phyloP scores from a whole-genome alignment of 2,888 invertebrate genomes.

The Lasioglossum lativentre region DNA sequence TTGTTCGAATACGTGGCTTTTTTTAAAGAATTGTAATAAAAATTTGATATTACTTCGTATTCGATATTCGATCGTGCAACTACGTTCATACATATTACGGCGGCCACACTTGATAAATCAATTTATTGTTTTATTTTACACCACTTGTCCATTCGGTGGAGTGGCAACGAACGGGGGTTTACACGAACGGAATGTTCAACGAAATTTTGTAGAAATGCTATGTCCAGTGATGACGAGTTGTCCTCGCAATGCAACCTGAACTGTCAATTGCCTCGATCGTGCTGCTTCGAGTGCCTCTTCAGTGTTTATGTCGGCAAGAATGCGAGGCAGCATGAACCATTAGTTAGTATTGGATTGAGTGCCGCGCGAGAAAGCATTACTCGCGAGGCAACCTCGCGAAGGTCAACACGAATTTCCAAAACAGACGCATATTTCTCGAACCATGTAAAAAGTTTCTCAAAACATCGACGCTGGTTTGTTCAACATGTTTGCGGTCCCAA shows the following conservation, averaged over 20 bases:
- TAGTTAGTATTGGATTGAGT: no score
- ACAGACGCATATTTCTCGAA: neutral
- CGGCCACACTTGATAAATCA: neutral
- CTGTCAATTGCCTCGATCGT: neutral
- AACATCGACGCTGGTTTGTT: neutral
- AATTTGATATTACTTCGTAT: no score
- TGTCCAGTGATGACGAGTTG: neutral
- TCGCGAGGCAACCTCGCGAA: neutral
- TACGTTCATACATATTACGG: neutral
- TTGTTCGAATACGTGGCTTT: no score
- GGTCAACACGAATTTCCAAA: neutral
- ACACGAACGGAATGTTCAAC: no score
- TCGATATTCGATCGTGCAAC: no score
- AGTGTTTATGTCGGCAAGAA: neutral
- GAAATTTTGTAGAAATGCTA: neutral
- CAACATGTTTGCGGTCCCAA: neutral
- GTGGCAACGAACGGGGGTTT: no score
- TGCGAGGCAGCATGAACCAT: neutral
- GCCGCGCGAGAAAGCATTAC: neutral
- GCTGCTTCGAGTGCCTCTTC: neutral
- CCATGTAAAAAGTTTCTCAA: neutral
- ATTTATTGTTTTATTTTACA: neutral
- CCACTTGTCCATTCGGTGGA: no score
- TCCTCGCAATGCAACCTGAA: neutral
- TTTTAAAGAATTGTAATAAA: no score